Conservation (phyloP, 2,888 invertebrate species). For the Drosophila anomelani region DNA sequence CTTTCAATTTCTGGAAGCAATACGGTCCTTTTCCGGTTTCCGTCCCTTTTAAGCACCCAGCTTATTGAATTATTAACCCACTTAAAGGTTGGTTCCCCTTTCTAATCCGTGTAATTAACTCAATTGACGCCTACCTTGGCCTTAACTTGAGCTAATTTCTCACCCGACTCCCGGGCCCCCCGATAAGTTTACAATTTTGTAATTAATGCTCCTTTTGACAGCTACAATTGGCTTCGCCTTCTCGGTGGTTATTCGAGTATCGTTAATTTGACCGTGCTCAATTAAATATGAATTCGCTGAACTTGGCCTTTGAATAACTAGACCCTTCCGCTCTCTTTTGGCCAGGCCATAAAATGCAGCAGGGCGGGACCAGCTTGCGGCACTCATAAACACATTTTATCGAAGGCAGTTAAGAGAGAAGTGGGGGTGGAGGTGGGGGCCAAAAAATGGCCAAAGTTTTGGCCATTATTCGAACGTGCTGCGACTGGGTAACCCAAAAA, state of each 20-base stretch:
- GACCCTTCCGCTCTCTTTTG: not conserved
- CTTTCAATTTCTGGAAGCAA: constrained; percentile 17
- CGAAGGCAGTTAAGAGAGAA: constrained; percentile 14
- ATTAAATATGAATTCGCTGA: constrained; percentile 42
- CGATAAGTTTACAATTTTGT: constrained; percentile 21
- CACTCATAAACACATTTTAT: constrained; percentile 46
- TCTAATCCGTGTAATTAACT: constrained; percentile 44
- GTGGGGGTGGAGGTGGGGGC: not conserved
- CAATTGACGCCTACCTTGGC: constrained; percentile 42
- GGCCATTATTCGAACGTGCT: constrained; percentile 57
- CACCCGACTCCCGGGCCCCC: not conserved
- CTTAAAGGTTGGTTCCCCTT: constrained; percentile 26
- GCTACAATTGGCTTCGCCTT: constrained; percentile 32
- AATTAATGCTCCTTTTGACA: constrained; percentile 34
- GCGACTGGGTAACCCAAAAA: constrained; percentile 25
- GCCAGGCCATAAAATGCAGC: constrained; percentile 41
- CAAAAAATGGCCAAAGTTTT: constrained; percentile 29
- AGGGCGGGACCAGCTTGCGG: constrained; percentile 29
- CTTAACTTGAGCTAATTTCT: constrained; percentile 11
- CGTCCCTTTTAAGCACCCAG: not conserved
- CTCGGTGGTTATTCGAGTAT: not conserved
- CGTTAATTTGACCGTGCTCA: constrained; percentile 30
- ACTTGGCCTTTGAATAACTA: constrained; percentile 21
- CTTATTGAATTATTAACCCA: constrained; percentile 45
- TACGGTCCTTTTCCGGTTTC: constrained; percentile 9